Evolutionary conservation across 2,888 invertebrate species (phyloP).

Genomic region (Phytoseiulus persimilis): DNA sequence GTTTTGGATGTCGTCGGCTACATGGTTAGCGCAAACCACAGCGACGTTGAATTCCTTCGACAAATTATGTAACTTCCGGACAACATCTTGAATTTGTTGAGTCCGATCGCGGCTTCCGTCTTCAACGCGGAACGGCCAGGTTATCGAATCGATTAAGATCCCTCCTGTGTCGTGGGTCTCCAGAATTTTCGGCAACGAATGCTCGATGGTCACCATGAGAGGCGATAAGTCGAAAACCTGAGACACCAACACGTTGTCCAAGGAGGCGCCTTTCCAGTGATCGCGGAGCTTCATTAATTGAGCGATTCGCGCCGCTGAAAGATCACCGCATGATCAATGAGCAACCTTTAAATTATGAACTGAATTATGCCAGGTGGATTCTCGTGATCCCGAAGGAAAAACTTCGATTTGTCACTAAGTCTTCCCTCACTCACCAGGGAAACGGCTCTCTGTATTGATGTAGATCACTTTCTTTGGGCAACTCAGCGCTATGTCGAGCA

Average conservation of each 20-base stretch:
- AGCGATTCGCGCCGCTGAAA: background rate
- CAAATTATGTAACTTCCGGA: background rate
- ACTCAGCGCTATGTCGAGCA: slow-evolving; percentile 33
- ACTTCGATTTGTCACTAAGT: background rate
- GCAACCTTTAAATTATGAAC: background rate
- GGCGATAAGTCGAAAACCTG: background rate
- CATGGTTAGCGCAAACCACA: slow-evolving; percentile 14
- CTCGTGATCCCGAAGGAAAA: background rate
- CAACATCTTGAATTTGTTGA: background rate
- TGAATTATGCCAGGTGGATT: no score
- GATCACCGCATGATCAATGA: background rate
- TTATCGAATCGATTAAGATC: slow-evolving; percentile 10
- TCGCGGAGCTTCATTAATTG: background rate
- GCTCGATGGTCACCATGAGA: background rate
- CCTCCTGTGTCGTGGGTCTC: background rate
- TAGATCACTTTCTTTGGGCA: background rate
- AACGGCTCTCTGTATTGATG: background rate
- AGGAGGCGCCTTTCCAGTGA: background rate
- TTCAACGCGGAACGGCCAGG: slow-evolving; percentile 31
- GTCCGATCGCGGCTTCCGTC: slow-evolving; percentile 11
- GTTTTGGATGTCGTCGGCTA: background rate
- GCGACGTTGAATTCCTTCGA: slow-evolving; percentile 19
- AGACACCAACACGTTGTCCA: slow-evolving; percentile 20
- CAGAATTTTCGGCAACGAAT: background rate
- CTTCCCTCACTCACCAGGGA: background rate